Base-by-base conservation (phyloP, 2,113 vertebrate genomes). In the Pheucticus melanocephalus region DNA sequence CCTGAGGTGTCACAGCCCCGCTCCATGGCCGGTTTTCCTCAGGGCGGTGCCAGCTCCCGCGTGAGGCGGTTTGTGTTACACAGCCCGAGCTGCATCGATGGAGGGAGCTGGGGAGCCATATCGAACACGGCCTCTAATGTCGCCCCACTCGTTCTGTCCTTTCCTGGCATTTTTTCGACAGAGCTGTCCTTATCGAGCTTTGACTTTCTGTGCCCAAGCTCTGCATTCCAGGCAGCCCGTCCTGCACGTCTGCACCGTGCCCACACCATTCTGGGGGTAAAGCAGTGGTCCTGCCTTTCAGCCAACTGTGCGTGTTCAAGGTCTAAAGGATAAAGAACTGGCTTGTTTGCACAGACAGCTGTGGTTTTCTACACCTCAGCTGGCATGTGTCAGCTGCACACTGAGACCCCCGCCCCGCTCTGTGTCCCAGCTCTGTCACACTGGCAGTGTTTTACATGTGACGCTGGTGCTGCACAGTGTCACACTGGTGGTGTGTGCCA, bases 31-130 rank as follows among this genome's bases (percentile, higher is more conserved):
- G 0, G 0, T 33, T 47, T 57, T 8, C 27, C 51, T 59, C 18
- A 40, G 35, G 53, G 14, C 5, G 1, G 10, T 10, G 25, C 31
- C 15, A 10, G 8, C 10, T 28, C 30, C 30, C 1, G 1, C 5
- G 1, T 30, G 2, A 1, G 30, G 15, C 1, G 1, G 14, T 19
- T 50, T 19, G 7, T 27, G 30, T 64, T n/a, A 6, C 4, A 1
- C 5, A 7, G 18, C 4, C n/a, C 7, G 2, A 23, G 15, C 15
- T 19, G 33, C 39, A 39, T 39, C 39, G 12, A 24, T 13, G 20
- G 25, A 22, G 10, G 22, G 44, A 6, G 14, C 12, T 4, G 5
- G 7, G 28, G 27, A 1, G 19, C 17, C 10, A 10, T 4, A 11
- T 18, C 3, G 1, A 47, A 18, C 5, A 13, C 10, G 1, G 6